Base-by-base conservation (phyloP, 1,140 invertebrate species). In the Diachasma alloeum region DNA sequence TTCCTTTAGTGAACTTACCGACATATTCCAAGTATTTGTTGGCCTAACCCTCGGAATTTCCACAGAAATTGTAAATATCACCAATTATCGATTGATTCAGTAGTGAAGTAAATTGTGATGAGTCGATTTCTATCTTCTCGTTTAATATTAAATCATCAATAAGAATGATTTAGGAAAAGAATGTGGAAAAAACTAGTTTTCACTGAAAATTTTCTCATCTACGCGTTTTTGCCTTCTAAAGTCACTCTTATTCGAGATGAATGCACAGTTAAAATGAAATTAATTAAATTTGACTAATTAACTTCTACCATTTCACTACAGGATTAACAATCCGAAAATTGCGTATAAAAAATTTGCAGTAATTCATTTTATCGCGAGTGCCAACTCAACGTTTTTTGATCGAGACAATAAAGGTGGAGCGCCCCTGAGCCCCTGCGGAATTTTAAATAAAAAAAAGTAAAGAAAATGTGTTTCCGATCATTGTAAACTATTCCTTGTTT, bases 401-500 rank as follows among this genome's bases (percentile, higher is more conserved):
- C 69, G 74, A 81, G 80, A 82, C 80, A 82, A 85, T 82, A 82
- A 84, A 81, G 67, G 74, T 70, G 81, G 86, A 81, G 84, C 81
- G 80, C 83, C 84, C 84, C 82, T 84, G 83, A 85, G 84, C 80
- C 81, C 67, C 24, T 81, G 66, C 26, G 78, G 48, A 37, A 39
- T 72, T 56, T 78, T 53, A 6, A 76, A 72, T 53, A 15, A 72
- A 73, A 77, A 70, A n/a, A 76, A 68, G 19, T 37, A 48, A 66
- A 11, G 13, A 67, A 75, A 63, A 81, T 80, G 77, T 79, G 72
- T 80, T 81, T 81, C 75, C 78, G 76, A 79, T 79, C 68, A 81
- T 78, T 78, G 79, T 80, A 80, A 80, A 79, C 73, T 82, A 74
- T 80, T 82, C 66, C 72, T 81, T 75, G 42, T 75, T 76, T 44